Evolutionary conservation across 2,797 vertebrate genomes (phyloP), one percentile per base, ranked within the genome.

Genomic region (Ctenopoma multispine): DNA sequence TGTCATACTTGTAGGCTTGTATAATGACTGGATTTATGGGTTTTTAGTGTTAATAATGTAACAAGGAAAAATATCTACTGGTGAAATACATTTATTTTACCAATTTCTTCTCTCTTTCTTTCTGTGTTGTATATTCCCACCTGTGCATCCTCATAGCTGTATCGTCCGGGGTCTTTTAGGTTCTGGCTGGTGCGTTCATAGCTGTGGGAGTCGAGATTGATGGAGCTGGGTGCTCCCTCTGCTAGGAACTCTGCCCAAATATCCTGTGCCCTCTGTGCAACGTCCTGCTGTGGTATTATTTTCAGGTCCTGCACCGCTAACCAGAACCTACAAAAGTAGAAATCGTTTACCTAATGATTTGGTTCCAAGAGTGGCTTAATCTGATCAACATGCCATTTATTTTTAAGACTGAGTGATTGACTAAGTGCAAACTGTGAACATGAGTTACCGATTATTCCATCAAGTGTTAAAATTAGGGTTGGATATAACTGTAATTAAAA

Each of bases 221-320:
- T 99, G 83, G 98, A 94, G 84, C 95, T 99, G 70, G 96, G 96
- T 4, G 97, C 97, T 4, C 98, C 98, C 18, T 98, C 97, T 11
- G 98, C 97, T 76, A 99, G 93, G 86, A 99, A 99, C 92, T 99
- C 98, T 23, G 96, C 91, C 98, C 98, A 99, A 84, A 99, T 99
- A 77, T 98, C 97, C 87, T 97, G 95, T 14, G 97, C 97, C 64
- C 96, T 92, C 77, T 92, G 93, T 0, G 93, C 81, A 54, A 99
- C 97, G 0, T 98, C 97, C 87, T 97, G 96, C 62, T 99, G 93
- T 47, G 97, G 97, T 71, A 94, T 96, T 81, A 93, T 95, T 92
- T 99, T 99, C 84, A 99, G 94, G 81, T 96, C 97, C 87, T 99
- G 98, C 72, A 97, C 98, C 2, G 96, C 96, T 91, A 98, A 75